Evolutionary conservation across 2,797 vertebrate species (phyloP), one percentile per base, ranked within the genome.

Genomic region (Denticeps clupeoides): DNA sequence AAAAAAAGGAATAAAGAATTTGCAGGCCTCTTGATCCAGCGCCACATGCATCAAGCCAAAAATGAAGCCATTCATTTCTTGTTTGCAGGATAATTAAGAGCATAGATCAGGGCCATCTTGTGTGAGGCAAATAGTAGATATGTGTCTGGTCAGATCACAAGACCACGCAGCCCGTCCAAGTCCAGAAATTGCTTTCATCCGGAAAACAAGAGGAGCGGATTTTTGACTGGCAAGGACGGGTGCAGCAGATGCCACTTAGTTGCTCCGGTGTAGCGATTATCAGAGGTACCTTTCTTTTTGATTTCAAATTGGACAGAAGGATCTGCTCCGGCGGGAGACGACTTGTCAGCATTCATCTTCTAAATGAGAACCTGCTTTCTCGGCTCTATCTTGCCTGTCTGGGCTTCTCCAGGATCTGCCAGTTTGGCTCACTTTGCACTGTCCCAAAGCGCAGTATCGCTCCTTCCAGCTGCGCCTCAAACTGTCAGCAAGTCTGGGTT

Each of bases 141-240:
- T 21, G 38, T 38, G 35, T 38, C 38, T 38, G 38, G 38, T 35
- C 35, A 38, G 16, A 38, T 38, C 16, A 35, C 35, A 16, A 35
- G 18, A 38, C 18, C 35, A 38, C 38, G 10, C 7, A 38, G 16
- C 16, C 35, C 38, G 9, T 21, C 18, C 18, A 73, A 69, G 71
- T 71, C 65, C 74, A n/a, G n/a, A 77, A 79, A 78, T 69, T 73
- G 69, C 44, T 52, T 45, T 21, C 53, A 63, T 70, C 15, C 6
- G 41, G 25, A 32, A 55, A 31, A 33, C 15, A 32, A n/a, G n/a
- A n/a, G 38, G 41, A 41, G 15, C 44, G 41, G 54, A 56, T 52
- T 41, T 42, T 45, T 46, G 40, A 25, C 40, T 54, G 47, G 51
- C 22, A 21, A n/a, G 26, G 47, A 44, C 44, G 23, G 10, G 24